Conservation (phyloP, 2,888 invertebrate genomes). For the Ormyrus rosae region DNA sequence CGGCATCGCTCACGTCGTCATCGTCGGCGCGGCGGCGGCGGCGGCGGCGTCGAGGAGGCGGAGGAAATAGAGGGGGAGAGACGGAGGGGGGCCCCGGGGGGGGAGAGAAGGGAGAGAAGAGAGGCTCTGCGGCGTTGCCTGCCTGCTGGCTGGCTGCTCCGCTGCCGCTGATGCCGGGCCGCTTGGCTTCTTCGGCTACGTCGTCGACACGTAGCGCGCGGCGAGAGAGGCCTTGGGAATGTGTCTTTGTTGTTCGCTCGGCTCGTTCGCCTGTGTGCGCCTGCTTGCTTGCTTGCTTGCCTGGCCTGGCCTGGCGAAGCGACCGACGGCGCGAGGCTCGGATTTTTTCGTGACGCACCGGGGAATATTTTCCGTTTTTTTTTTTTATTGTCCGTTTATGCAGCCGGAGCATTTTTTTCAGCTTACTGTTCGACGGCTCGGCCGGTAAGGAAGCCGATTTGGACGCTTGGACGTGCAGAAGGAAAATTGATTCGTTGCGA, state of each 20-base stretch:
- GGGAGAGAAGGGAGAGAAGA: slow-evolving; percentile 14
- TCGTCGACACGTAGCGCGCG: neutral
- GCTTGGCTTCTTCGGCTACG: neutral
- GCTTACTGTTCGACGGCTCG: too few species aligned
- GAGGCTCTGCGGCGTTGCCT: slow-evolving; percentile 7
- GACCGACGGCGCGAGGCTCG: neutral
- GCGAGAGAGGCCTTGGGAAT: too few species aligned
- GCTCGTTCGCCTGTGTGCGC: neutral
- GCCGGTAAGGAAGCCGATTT: too few species aligned
- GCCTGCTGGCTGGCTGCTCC: neutral
- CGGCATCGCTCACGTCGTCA: slow-evolving; percentile 42
- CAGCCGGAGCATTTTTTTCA: too few species aligned
- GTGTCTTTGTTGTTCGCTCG: neutral
- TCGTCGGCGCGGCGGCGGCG: slow-evolving; percentile 34
- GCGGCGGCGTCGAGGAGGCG: slow-evolving; percentile 12
- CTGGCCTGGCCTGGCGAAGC: neutral
- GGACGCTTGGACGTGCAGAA: too few species aligned
- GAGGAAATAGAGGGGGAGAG: slow-evolving; percentile 19
- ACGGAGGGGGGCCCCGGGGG: neutral
- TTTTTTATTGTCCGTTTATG: too few species aligned
- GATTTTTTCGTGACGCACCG: neutral
- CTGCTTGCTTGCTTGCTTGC: slow-evolving; percentile 1
- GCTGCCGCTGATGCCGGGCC: neutral
- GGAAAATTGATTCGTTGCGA: too few species aligned
- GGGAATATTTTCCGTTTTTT: too few species aligned